These are phyloP conservation scores for Eristalinus sepulchralis DNA, from an alignment of 2,888 invertebrate species.

Conservation along the genomic window DNA sequence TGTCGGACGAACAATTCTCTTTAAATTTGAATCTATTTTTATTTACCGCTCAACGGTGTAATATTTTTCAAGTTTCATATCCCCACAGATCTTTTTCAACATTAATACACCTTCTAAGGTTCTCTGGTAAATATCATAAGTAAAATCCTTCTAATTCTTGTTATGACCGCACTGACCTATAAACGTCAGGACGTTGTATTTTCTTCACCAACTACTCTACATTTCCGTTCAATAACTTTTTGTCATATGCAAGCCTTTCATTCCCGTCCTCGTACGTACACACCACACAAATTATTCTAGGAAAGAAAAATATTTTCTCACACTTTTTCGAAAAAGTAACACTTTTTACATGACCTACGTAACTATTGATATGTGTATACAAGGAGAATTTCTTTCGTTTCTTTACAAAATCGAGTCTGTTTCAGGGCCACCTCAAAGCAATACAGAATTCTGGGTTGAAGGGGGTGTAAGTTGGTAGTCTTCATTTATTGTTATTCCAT, in stretches of 20 bases:
- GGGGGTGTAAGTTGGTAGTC: background rate
- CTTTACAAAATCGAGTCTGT: background rate
- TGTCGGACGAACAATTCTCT: too few species aligned
- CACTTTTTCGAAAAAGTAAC: background rate
- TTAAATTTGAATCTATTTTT: too few species aligned
- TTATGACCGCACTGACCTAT: conserved; percentile 68
- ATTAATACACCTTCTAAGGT: background rate
- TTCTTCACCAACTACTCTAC: background rate
- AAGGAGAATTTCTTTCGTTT: background rate
- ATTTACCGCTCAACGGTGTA: too few species aligned
- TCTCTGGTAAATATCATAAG: conserved; percentile 4
- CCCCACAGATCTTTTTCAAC: background rate
- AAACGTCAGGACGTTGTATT: conserved; percentile 40
- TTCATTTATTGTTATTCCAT: conserved; percentile 1
- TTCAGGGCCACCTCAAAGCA: conserved; percentile 20
- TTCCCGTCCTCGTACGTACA: background rate
- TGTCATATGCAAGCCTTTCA: background rate
- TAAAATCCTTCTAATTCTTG: conserved; percentile 28
- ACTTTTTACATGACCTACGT: conserved; percentile 67
- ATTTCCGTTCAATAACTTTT: background rate
- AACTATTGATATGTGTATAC: conserved; percentile 61
- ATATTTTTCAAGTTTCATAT: background rate
- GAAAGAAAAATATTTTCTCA: background rate
- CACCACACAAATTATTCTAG: background rate
- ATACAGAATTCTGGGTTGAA: background rate